Evolutionary conservation across 2,888 invertebrate species (phyloP), one percentile per base, ranked within the genome.

Genomic region (Clepsis dumicolana): DNA sequence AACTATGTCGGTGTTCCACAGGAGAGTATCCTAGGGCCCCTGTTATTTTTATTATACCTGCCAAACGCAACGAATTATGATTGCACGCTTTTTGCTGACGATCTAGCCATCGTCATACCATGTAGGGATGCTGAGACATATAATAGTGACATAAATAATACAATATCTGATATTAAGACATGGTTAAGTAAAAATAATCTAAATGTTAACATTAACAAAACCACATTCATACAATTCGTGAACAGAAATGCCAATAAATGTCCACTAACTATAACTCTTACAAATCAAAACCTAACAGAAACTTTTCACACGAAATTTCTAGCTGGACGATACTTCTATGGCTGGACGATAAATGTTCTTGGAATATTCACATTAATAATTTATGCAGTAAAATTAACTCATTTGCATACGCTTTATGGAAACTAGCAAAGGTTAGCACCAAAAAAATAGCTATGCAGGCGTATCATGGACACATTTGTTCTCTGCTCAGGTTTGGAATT

Each of bases 331-430:
- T n/a, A n/a, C n/a, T n/a, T n/a, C n/a, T 38, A 38, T 38, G 38
- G 38, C 12, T 38, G 8, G 38, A 38, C 14, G 38, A 38, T 38
- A 38, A 38, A 38, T 38, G 38, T 14, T 38, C 38, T 12, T 38
- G 38, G 38, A 38, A 12, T 12, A 12, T 2, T 38, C 29, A 29
- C 29, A 29, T 29, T 29, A 29, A 29, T 29, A 29, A 29, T 29
- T 38, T 38, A 14, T 38, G 38, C 38, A 38, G 38, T 14, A 38
- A 38, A 38, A 14, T 38, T 14, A 38, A 38, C 12, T 38, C 38
- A 38, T 38, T 38, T 38, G 38, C 38, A 38, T 38, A 38, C 14
- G 38, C 38, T 38, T 12, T 38, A 38, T 38, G 38, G 38, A 38
- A 14, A 38, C 38, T 38, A 14, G 8, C 38, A 12, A 38, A 38